Conservation (phyloP, 2,797 vertebrate genomes). For the Liparis tanakae region DNA sequence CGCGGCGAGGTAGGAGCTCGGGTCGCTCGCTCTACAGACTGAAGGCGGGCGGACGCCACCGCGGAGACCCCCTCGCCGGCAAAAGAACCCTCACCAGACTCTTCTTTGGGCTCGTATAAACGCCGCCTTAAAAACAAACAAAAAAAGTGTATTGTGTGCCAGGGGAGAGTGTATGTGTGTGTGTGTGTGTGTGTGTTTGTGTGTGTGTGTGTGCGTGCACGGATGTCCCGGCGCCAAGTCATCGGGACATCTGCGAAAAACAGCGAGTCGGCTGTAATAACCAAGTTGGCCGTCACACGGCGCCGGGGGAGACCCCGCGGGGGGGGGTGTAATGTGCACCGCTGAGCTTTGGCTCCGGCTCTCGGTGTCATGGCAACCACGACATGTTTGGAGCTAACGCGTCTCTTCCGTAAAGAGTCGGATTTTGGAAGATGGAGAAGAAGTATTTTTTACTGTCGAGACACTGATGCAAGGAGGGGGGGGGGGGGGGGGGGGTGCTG, state of each 20-base stretch:
- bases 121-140: too few relatives aligned
- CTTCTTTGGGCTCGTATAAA: too few relatives aligned
- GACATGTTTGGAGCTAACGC: not conserved
- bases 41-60: constrained; percentile 24
- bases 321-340: constrained; percentile 70
- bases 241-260: constrained; percentile 72
- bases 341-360: constrained; percentile 59
- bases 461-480: not conserved
- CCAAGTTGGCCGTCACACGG: constrained; percentile 70
- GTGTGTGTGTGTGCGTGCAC: constrained; percentile 66
- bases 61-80: constrained; percentile 5
- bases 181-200: constrained; percentile 69
- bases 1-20: constrained; percentile 16
- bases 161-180: constrained; percentile 55
- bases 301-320: constrained; percentile 57
- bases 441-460: not conserved
- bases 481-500: too few relatives aligned
- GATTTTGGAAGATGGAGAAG: not conserved
- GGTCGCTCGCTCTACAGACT: constrained; percentile 26
- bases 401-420: constrained; percentile 5
- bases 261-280: constrained; percentile 53
- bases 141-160: constrained; percentile 34
- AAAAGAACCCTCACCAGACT: too few relatives aligned
- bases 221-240: constrained; percentile 60
- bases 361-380: constrained; percentile 26